Base-by-base conservation (phyloP, 2,113 vertebrate species). In the Planiliza haematocheilus region DNA sequence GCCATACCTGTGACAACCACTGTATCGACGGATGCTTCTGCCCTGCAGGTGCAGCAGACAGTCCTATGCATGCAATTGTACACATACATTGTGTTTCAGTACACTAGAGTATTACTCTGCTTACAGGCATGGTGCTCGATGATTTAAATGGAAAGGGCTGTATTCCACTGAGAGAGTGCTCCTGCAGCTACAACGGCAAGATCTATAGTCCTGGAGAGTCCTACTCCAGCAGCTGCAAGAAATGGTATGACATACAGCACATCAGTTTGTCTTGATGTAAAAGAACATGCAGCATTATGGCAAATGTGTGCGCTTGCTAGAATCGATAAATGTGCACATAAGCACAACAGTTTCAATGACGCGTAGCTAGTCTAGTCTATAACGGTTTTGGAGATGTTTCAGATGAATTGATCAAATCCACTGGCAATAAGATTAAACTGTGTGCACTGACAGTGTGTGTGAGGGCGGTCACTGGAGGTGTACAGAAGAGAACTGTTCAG, bases 11-110 rank as follows among this genome's bases (percentile, higher is more conserved):
- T 79, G 93, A 95, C 51, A 90, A 91, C 3, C 94, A 95, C 72
- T 96, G 96, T 13, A 79, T 83, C 1, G 94, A 96, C 14, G 95
- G 96, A 20, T 96, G 96, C 74, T 95, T 94, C 92, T 96, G 96
- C 18, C 94, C 94, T 1, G 16, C 87, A 91, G 95, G 96, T 93
- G 92, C 84, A 58, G 10, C 65, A 49, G 3, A n/a, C 43, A 17
- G 20, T 11, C 37, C 12, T n/a, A 36, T 11, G 8, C 4, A 34
- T 1, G 16, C 10, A 46, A 36, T 11, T 17, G 17, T 8, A 30
- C 14, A 30, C 46, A 72, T 36, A 39, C 3, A 51, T 1, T 37
- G 17, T 14, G 16, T 17, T 45, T 9, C 14, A 79, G 2, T 37
- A 17, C 20, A 61, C n/a, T 43, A 34, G 2, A 4, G 2, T 13